Base-by-base conservation (phyloP, 2,888 invertebrate genomes). In the Nomada ferruginata region DNA sequence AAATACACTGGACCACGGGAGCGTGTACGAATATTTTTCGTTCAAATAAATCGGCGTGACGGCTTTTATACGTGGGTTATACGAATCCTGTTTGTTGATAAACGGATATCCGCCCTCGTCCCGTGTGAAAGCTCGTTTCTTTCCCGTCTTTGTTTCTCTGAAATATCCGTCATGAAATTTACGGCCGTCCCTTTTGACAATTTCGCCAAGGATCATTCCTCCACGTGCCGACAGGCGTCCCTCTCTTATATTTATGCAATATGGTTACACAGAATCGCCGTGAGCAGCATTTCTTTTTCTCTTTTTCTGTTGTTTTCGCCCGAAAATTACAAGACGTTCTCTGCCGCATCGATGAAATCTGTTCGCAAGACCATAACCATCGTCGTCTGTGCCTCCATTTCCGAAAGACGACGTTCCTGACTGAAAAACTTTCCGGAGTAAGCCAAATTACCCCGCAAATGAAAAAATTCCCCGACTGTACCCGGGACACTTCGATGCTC, bases 1-100 rank as follows among this genome's bases (percentile, higher is more conserved):
- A 72, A 76, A 76, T 61, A 71, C 23, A 68, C 26, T 26, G 57
- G 10, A 23, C 57, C 57, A 53, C 26, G 57, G 9, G n/a, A n/a
- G 23, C 29, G 47, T 42, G 23, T 20, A 42, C 52, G 77, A 65
- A 70, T 76, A 83, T 79, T 84, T 78, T 78, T 75, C 60, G 15
- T 23, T 36, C 57, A 64, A 83, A 83, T 75, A 75, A 77, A 78
- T 83, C 75, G 47, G 20, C 59, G 44, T 15, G 13, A 7, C 47
- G 23, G 52, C 47, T 69, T 55, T 73, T 47, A 66, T 42, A 20
- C n/a, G 42, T n/a, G 47, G 42, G 61, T 59, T 47, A 52, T 42
- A 29, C 61, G 61, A 57, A 52, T 57, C 55, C 65, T 63, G 71
- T 26, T 65, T 36, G 23, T 79, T 72, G 80, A 57, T 72, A 72